Percentiles rank a stretch among this genome's conserved stretches.
Evolutionary conservation across 2,797 vertebrate species (phyloP).

Genomic region (Streptopelia turtur): DNA sequence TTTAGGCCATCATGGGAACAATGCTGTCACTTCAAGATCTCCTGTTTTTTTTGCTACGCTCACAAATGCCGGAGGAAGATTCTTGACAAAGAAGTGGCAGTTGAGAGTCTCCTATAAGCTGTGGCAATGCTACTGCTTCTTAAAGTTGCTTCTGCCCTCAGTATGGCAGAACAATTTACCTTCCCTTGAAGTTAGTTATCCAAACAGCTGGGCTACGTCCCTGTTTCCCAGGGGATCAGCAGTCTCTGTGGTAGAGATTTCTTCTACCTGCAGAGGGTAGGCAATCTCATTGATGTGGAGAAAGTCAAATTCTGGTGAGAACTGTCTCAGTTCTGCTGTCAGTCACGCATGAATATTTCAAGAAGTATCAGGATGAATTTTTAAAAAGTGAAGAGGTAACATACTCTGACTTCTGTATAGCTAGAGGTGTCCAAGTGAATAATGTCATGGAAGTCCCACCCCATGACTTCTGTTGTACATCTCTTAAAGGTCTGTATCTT

Average conservation of each 20-base stretch:
- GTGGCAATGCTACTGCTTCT: not conserved
- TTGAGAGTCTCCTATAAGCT: not conserved
- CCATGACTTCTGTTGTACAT: rapidly evolving
- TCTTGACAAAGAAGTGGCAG: not conserved
- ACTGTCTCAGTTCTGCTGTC: not conserved
- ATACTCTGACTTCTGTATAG: not conserved
- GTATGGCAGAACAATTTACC: not conserved
- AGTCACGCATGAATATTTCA: not conserved
- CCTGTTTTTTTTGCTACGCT: not conserved
- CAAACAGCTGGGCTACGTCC: not conserved
- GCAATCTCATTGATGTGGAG: not conserved
- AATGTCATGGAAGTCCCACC: not conserved
- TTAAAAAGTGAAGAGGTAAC: not conserved
- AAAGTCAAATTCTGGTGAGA: not conserved
- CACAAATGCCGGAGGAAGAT: rapidly evolving
- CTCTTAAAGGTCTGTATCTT: not conserved
- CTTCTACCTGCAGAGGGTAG: not conserved
- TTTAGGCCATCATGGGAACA: not conserved
- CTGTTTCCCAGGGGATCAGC: not conserved
- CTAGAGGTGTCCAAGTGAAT: not conserved
- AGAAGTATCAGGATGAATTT: not conserved
- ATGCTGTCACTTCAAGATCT: not conserved
- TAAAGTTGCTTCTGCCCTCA: not conserved
- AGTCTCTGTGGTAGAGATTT: not conserved
- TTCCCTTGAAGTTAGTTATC: not conserved